phyloP scores from a whole-genome alignment of 2,113 vertebrate species.

The Amphiprion ocellaris region DNA sequence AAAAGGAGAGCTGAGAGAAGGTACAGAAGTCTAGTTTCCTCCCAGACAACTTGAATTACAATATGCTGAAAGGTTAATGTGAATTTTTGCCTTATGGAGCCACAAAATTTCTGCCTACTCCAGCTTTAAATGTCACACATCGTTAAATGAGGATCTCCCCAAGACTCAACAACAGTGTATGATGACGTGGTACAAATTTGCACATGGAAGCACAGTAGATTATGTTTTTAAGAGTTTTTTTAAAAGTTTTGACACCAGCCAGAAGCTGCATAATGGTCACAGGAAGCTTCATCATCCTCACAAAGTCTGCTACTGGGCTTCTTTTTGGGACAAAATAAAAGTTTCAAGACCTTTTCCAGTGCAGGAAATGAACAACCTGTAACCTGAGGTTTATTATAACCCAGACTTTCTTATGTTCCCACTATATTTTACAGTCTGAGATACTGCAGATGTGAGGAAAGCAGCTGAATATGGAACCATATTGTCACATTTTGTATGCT shows the following conservation, averaged over 20 bases:
- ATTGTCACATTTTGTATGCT: background rate
- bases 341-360: background rate
- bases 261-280: background rate
- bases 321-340: background rate
- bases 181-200: background rate
- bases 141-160: background rate
- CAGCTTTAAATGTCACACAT: background rate
- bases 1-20: too few species aligned
- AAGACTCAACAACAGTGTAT: background rate
- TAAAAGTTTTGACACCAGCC: background rate
- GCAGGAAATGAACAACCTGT: background rate
- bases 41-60: too few species aligned
- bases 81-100: too few species aligned
- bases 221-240: background rate
- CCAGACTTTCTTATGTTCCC: conserved; percentile 1
- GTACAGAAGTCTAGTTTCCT: too few species aligned
- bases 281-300: background rate
- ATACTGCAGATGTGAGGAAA: background rate
- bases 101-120: too few species aligned
- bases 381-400: background rate
- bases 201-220: background rate
- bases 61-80: too few species aligned
- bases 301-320: background rate
- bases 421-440: background rate
- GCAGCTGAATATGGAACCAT: too few species aligned